phyloP scores from a whole-genome alignment of 2,888 invertebrate species.

The Idaea aversata region DNA sequence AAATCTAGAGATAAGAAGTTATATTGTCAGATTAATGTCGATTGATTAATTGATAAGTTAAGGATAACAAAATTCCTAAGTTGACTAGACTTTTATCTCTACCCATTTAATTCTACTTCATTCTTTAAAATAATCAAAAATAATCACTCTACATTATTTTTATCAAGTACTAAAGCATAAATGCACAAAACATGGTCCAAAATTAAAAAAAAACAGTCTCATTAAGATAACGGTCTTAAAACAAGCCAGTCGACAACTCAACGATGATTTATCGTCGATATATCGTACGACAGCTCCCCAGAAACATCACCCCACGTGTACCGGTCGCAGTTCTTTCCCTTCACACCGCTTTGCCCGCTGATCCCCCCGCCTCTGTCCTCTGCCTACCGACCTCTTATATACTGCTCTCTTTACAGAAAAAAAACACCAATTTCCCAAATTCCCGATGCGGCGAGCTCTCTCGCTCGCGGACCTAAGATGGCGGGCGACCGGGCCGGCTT shows the following conservation, averaged over 20 bases:
- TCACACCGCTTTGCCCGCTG: conserved; percentile 76
- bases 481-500: conserved; percentile 74
- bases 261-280: conserved; percentile 37
- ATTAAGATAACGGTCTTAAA: neutral
- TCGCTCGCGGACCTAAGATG: conserved; percentile 77
- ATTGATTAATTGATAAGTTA: neutral
- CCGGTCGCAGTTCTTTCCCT: conserved; percentile 71
- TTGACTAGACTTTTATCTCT: neutral
- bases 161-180: too few relatives aligned
- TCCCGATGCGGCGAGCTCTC: conserved; percentile 73
- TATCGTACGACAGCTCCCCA: conserved; percentile 51
- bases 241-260: neutral
- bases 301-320: conserved; percentile 37
- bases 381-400: conserved; percentile 78
- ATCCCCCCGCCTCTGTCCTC: conserved; percentile 57
- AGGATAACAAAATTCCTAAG: neutral
- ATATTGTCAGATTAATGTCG: neutral
- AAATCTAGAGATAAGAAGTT: neutral
- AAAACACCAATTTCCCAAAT: conserved; percentile 80
- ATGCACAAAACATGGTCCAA: too few relatives aligned
- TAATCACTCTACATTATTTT: too few relatives aligned
- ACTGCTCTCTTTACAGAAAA: conserved; percentile 80
- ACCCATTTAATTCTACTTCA: too few relatives aligned
- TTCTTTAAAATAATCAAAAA: too few relatives aligned
- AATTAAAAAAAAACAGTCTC: neutral